Base-by-base conservation (phyloP, 1,140 invertebrate species). In the Contarinia nasturtii region DNA sequence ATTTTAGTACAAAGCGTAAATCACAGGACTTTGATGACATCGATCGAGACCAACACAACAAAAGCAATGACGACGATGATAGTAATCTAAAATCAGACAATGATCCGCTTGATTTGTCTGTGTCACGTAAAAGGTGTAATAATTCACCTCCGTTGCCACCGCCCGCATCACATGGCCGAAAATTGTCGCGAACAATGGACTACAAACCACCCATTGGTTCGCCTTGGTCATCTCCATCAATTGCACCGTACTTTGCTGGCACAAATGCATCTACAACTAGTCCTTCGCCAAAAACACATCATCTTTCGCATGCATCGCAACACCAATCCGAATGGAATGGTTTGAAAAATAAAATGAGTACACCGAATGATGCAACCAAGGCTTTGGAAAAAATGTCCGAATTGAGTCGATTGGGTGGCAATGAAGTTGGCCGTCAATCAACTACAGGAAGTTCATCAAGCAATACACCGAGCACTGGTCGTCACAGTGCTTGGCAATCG, bases 381-480 rank as follows among this genome's bases (percentile, higher is more conserved):
- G 86, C 87, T 20, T 60, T 91, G 38, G 87, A 91, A 59, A 88
- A 90, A 59, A 90, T 92, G 86, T 86, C 82, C 53, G 86, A 91
- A 56, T 66, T 91, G 48, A 89, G 84, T 53, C 80, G 86, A 55
- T 65, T 87, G 7, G 82, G 84, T 7, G 53, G 55, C 27, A 50
- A 54, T 19, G 53, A 58, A 15, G 51, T 53, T 7, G 50, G 51
- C n/a, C 33, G 43, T 12, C 41, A 43, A 18, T 27, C 27, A 27
- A 27, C 3, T 10, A 38, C 36, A 14, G 15, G 15, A 2, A 14
- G 36, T 14, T 38, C 45, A 19, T 22, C 18, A 2, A 21, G 34
- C 2, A 41, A 20, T 8, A 52, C 66, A 40, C 59, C 66, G 1
- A 61, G 63, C 12, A 66, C 71, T 2, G 75, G 75, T 27, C 68